Evolutionary conservation across 2,113 vertebrate species (phyloP).

Genomic region (Neolamprologus toae): DNA sequence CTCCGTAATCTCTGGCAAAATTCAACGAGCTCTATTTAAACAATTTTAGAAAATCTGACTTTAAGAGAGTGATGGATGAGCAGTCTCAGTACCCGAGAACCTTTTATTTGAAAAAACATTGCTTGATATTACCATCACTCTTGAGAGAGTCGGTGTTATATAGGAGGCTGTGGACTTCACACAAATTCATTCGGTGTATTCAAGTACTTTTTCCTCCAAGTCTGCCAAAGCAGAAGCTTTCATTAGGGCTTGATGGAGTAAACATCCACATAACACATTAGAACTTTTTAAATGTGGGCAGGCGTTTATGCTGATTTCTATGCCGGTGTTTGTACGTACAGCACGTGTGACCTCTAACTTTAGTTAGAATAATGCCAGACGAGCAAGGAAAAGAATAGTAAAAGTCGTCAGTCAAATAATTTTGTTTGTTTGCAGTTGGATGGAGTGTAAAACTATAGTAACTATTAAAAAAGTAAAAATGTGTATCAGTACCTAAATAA

Average conservation of each 20-base stretch:
- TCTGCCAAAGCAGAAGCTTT: not conserved
- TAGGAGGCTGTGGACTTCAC: constrained; percentile 8
- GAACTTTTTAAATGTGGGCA: not conserved
- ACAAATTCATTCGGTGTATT: not conserved
- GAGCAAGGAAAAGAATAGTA: not conserved
- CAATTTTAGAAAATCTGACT: not conserved
- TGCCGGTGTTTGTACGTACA: not conserved
- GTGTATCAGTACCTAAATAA: not conserved
- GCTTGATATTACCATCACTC: constrained; percentile 17
- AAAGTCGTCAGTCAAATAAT: fast-evolving
- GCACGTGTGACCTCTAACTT: not conserved
- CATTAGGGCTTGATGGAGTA: not conserved
- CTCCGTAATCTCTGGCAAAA: not conserved
- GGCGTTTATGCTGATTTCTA: not conserved
- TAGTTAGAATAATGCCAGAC: fast-evolving
- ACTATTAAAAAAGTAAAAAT: not conserved
- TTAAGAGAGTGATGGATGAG: not conserved
- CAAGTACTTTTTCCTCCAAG: not conserved
- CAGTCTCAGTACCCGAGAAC: not conserved
- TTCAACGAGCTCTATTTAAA: not conserved
- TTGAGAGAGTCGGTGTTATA: not conserved
- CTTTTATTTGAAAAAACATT: constrained; percentile 24
- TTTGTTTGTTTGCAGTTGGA: not conserved
- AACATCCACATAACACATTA: not conserved
- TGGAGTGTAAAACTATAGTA: not conserved